Conservation (phyloP, 2,888 invertebrate species). For the Nymphalis polychloros region DNA sequence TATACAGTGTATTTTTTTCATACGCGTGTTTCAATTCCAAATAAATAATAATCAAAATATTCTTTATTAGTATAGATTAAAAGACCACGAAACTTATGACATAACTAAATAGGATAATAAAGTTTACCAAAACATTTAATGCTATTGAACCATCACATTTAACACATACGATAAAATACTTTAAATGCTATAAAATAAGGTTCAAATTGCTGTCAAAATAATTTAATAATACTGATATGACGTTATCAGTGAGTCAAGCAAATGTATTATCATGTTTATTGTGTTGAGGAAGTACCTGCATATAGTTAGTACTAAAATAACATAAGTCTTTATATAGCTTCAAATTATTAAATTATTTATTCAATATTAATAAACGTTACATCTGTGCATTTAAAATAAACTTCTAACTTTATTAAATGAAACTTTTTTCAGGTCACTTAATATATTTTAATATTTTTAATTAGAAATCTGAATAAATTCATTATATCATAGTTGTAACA, state of each 20-base stretch:
- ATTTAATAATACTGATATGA: conserved; percentile 20
- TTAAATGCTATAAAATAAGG: conserved; percentile 11
- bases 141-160: conserved; percentile 3
- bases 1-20: no score
- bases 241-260: conserved; percentile 30
- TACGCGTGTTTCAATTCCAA: no score
- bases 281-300: conserved; percentile 14
- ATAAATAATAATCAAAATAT: neutral
- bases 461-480: no score
- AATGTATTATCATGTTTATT: conserved; percentile 22
- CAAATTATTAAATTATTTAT: neutral
- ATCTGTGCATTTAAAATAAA: no score
- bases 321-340: neutral
- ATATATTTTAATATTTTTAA: no score
- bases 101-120: conserved; percentile 18
- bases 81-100: conserved; percentile 16
- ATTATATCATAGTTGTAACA: no score
- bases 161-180: conserved; percentile 1
- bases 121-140: conserved; percentile 26
- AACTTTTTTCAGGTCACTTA: no score
- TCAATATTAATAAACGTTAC: neutral
- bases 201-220: conserved; percentile 11
- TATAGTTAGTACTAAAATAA: neutral
- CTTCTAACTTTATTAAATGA: no score
- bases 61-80: conserved; percentile 3